Evolutionary conservation across 1,140 invertebrate genomes (phyloP).

Genomic region (Cotesia typhae): DNA sequence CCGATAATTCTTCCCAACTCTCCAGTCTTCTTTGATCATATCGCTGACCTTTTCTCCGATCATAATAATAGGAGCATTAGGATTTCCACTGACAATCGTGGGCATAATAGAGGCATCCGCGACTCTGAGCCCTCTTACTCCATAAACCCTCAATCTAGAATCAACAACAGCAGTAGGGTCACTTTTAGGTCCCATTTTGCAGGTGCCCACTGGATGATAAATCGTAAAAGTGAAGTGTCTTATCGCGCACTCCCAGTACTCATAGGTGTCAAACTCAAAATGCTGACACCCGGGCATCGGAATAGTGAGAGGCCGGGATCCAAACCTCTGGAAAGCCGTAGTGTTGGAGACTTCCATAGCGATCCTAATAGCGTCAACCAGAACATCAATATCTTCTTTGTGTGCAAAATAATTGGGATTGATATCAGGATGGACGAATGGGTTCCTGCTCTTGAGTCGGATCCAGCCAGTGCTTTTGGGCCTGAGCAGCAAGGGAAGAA

Average conservation of each 20-base stretch:
- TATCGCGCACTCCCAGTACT: conserved; percentile 86
- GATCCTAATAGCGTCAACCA: conserved; percentile 84
- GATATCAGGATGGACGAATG: conserved; percentile 83
- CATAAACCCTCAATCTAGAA: conserved; percentile 77
- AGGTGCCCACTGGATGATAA: conserved; percentile 85
- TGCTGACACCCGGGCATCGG: conserved; percentile 83
- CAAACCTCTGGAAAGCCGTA: conserved; percentile 81
- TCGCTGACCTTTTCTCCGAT: conserved; percentile 83
- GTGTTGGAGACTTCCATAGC: conserved; percentile 82
- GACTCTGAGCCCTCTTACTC: conserved; percentile 76
- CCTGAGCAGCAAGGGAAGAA: conserved; percentile 80
- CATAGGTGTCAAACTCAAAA: conserved; percentile 77
- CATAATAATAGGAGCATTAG: conserved; percentile 81
- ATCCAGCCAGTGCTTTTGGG: conserved; percentile 86
- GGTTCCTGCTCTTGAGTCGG: conserved; percentile 80
- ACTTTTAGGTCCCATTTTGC: conserved; percentile 83
- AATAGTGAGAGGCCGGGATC: conserved; percentile 79
- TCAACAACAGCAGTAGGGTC: conserved; percentile 85
- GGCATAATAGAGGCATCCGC: conserved; percentile 85
- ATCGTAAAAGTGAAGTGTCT: conserved; percentile 86
- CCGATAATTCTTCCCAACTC: conserved; percentile 53
- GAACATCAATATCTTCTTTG: conserved; percentile 76
- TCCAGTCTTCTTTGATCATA: conserved; percentile 82
- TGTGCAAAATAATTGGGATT: conserved; percentile 91
- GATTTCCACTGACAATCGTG: conserved; percentile 81